Conservation (phyloP, 2,113 vertebrate species). For the Prolemur simus region DNA sequence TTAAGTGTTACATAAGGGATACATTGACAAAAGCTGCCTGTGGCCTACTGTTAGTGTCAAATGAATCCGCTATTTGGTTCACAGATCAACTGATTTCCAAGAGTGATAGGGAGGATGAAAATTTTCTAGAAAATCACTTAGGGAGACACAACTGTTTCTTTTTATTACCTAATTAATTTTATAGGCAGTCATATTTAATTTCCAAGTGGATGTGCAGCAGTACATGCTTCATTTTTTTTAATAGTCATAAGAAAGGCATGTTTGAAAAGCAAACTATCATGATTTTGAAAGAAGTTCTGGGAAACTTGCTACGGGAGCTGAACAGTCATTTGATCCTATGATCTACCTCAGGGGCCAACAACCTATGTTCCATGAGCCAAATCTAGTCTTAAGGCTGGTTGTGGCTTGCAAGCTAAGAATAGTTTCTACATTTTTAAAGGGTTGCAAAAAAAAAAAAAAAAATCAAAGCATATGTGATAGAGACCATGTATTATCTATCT, state of each 20-base stretch:
- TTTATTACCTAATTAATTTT: background rate
- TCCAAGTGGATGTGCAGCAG: background rate
- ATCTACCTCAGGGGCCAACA: background rate
- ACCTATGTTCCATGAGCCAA: background rate
- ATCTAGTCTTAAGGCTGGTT: background rate
- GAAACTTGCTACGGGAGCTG: background rate
- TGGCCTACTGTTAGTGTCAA: background rate
- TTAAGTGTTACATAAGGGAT: background rate
- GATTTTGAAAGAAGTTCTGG: background rate
- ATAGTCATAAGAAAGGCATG: background rate
- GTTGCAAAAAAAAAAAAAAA: background rate
- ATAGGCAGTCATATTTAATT: background rate
- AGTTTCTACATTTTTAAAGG: background rate
- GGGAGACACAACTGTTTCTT: background rate
- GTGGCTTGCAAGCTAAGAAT: background rate
- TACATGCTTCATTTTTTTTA: background rate
- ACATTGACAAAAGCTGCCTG: background rate
- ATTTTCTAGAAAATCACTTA: background rate
- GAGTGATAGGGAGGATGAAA: background rate
- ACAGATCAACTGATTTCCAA: background rate
- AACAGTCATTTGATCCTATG: background rate
- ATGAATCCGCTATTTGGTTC: background rate
- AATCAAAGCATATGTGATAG: background rate
- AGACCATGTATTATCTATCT: background rate
- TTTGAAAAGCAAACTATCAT: background rate